Percentiles rank a stretch among this genome's conserved stretches.
These are phyloP conservation scores for Ormyrus rosae DNA, from an alignment of 2,888 invertebrate species.

Conservation along the genomic window DNA sequence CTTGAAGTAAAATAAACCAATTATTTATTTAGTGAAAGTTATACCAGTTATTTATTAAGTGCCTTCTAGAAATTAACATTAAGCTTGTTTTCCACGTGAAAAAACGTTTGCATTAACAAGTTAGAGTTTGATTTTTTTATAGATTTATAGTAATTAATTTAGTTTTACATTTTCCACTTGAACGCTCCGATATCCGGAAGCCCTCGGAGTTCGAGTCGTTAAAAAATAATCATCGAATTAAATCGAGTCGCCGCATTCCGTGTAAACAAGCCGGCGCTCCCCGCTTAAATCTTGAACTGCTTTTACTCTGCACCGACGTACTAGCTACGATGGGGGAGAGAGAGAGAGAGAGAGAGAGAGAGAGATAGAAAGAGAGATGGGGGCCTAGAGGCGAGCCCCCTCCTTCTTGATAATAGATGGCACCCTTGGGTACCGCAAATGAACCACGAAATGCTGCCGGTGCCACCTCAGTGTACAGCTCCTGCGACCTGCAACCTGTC, in stretches of 20 bases:
- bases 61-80: background rate
- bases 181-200: background rate
- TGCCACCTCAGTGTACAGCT: constrained; percentile 62
- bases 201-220: constrained; percentile 66
- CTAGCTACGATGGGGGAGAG: background rate
- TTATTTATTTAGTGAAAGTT: too few relatives aligned
- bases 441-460: constrained; percentile 76
- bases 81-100: background rate
- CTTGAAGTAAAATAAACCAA: background rate
- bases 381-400: constrained; percentile 55
- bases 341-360: constrained; percentile 29
- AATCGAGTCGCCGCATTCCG: constrained; percentile 70
- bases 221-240: constrained; percentile 76
- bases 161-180: background rate
- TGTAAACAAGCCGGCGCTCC: constrained; percentile 74
- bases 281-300: constrained; percentile 45
- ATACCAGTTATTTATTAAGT: too few relatives aligned
- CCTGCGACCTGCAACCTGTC: constrained; percentile 72
- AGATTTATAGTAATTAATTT: too few relatives aligned
- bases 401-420: constrained; percentile 73
- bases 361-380: constrained; percentile 36
- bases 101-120: constrained; percentile 7
- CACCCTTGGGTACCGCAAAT: constrained; percentile 76
- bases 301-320: background rate
- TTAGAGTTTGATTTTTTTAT: too few relatives aligned